Evolutionary conservation across 2,888 invertebrate species (phyloP), one percentile per base, ranked within the genome.

Genomic region (Brachycybe producta): DNA sequence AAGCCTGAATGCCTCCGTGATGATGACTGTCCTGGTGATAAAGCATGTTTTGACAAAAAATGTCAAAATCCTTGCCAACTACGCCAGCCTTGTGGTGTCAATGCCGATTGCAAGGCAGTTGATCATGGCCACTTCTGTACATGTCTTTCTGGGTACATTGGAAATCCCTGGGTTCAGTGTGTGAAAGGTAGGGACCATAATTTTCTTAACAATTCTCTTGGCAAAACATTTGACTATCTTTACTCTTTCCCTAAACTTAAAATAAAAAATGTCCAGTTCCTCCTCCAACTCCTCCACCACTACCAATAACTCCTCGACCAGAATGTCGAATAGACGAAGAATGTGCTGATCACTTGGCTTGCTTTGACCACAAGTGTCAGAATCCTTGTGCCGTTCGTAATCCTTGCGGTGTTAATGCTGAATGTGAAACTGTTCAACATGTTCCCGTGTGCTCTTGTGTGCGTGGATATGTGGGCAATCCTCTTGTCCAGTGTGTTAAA

Each of bases 381-480:
- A 84, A 86, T 67, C 88, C 88, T 19, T 88, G 88, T 65, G 54
- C 55, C 34, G 61, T 61, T 39, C 73, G 75, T 56, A 76, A 80
- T 61, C 76, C 75, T 58, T 90, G 90, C 66, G 79, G 78, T 58
- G 75, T 76, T 59, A 84, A 84, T 67, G 88, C 88, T 67, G 82
- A 80, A 67, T 91, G 91, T 67, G 84, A 86, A 72, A 87, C 87
- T 27, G 79, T 84, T 59, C 79, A 80, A 61, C 90, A 90, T 66
- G 74, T 76, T 61, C 83, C 88, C 0, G 79, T 83, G 54, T 91
- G 91, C 68, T 84, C 88, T 24, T 91, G 90, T 70, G 53, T 58
- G 24, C 53, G 55, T 7, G 56, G 54, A 7, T 55, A 54, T 26
- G 51, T 35, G 5, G 60, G 59, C 3, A 56, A 61, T 52, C 54